These are phyloP conservation scores for Thecocarcelia acutangulata DNA, from an alignment of 2,888 invertebrate genomes.

Conservation along the genomic window DNA sequence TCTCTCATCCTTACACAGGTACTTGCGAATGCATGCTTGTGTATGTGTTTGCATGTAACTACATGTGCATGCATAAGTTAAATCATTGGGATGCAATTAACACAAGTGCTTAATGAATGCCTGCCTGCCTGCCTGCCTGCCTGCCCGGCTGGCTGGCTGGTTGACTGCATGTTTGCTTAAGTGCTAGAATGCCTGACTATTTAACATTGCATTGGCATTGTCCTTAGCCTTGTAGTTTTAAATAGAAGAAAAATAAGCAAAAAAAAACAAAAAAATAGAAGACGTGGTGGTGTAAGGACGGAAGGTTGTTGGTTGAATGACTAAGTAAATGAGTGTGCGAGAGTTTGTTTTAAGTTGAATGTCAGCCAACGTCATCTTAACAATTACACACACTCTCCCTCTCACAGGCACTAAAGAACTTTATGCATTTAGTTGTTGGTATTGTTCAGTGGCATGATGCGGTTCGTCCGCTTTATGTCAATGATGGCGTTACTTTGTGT, in stretches of 20 bases:
- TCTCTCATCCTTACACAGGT: slow-evolving; percentile 1
- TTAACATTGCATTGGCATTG: slow-evolving; percentile 68
- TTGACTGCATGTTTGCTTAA: slow-evolving; percentile 52
- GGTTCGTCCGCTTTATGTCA: slow-evolving; percentile 66
- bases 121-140: slow-evolving; percentile 37
- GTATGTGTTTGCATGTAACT: slow-evolving; percentile 5
- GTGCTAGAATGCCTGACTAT: slow-evolving; percentile 61
- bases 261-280: background rate
- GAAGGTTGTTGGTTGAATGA: slow-evolving; percentile 50
- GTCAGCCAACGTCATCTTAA: slow-evolving; percentile 71
- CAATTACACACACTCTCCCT: slow-evolving; percentile 42
- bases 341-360: slow-evolving; percentile 45
- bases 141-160: slow-evolving; percentile 34
- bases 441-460: slow-evolving; percentile 35
- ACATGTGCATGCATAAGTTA: slow-evolving; percentile 68
- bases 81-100: slow-evolving; percentile 77
- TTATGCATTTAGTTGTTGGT: slow-evolving; percentile 9
- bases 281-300: slow-evolving; percentile 19
- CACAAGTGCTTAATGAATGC: slow-evolving; percentile 76
- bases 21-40: background rate
- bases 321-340: slow-evolving; percentile 34
- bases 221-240: slow-evolving; percentile 69
- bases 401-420: slow-evolving; percentile 5
- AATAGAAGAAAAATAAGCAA: slow-evolving; percentile 17
- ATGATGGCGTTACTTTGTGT: slow-evolving; percentile 62